Base-by-base conservation (phyloP, 2,113 vertebrate genomes). In the Xiphorhynchus elegans region DNA sequence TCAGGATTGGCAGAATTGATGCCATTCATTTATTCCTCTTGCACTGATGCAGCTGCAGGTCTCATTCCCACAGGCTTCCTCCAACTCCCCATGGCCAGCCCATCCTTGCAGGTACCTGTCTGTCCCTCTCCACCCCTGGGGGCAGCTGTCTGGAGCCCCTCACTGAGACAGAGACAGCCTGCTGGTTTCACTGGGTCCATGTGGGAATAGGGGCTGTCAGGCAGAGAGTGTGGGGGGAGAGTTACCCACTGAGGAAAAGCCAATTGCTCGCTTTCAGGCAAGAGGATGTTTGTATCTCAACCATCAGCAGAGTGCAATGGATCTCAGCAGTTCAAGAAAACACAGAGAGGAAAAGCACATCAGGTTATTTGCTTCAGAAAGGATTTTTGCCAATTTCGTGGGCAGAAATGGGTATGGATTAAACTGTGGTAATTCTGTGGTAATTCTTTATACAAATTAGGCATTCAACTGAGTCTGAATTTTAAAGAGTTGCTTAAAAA, bases 171-270 rank as follows among this genome's bases (percentile, higher is more conserved):
- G n/a, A 94, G 72, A 77, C 86, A 89, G 88, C 77, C 31, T 92
- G 81, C 94, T 90, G 60, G 31, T 56, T 89, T 52, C 62, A 7
- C 66, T 28, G 56, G 56, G 24, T 35, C 77, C 42, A 0, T 4
- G 42, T 89, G 87, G 85, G 76, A 91, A 81, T 20, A 89, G 86
- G 59, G 76, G 89, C 92, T 97, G 93, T 94, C 94, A 96, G 62
- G 84, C 47, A 76, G 56, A 87, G 39, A 0, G 0, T 28, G 55
- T 5, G 3, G 33, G 31, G 77, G 47, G 39, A 78, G 53, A 78
- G 60, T 2, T 74, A 53, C 60, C 49, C 58, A 33, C 35, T 1
- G 12, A 86, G 64, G 62, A 86, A 91, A 64, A 94, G 31, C 44
- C 76, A 74, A 81, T 93, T 93, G 93, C 87, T 84, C 29, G 4